These are phyloP conservation scores for Trialeurodes vaporariorum DNA, from an alignment of 1,140 invertebrate genomes.

Conservation along the genomic window DNA sequence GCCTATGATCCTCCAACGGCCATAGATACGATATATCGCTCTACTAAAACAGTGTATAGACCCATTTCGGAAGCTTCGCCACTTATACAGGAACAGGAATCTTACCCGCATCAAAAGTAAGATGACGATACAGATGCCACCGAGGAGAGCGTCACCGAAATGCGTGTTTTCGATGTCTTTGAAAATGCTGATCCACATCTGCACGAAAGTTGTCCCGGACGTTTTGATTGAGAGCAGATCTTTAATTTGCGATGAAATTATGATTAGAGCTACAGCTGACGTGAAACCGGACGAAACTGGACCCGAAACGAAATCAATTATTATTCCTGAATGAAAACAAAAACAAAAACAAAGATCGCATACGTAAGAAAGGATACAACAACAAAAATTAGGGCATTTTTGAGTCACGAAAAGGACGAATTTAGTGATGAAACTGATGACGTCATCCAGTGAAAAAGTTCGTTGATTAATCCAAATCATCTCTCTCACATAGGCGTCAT, in stretches of 20 bases:
- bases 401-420: too few relatives aligned
- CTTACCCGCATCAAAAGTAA: constrained; percentile 56
- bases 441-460: too few relatives aligned
- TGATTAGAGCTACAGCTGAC: constrained; percentile 82
- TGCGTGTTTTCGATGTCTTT: constrained; percentile 45
- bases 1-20: too few relatives aligned
- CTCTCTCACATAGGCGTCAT: too few relatives aligned
- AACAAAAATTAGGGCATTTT: too few relatives aligned
- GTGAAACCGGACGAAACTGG: constrained; percentile 89
- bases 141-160: constrained; percentile 54
- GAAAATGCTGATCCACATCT: constrained; percentile 55
- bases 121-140: constrained; percentile 54
- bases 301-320: constrained; percentile 86
- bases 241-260: constrained; percentile 78
- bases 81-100: too few relatives aligned
- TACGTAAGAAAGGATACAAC: too few relatives aligned
- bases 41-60: too few relatives aligned
- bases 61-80: too few relatives aligned
- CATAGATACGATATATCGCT: too few relatives aligned
- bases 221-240: constrained; percentile 67
- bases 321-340: constrained; percentile 51
- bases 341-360: constrained; percentile 4
- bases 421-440: too few relatives aligned
- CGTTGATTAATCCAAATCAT: too few relatives aligned
- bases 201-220: constrained; percentile 55